These are phyloP conservation scores for Lycaena phlaeas DNA, from an alignment of 2,888 invertebrate species.

Conservation along the genomic window DNA sequence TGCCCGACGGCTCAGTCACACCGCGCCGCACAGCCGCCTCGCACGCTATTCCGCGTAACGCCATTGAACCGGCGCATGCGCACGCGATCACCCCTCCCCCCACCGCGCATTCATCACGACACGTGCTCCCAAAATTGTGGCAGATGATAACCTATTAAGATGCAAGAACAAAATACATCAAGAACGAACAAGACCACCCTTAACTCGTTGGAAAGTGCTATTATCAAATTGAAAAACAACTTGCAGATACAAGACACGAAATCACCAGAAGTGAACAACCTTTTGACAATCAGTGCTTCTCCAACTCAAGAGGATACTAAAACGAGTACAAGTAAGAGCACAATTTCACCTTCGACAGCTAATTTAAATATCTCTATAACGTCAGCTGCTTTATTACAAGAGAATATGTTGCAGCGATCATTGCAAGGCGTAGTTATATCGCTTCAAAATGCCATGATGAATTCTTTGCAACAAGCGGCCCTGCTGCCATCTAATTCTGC, in stretches of 20 bases:
- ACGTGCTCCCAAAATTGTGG: conserved; percentile 37
- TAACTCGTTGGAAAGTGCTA: conserved; percentile 67
- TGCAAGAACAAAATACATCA: conserved; percentile 68
- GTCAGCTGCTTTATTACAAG: conserved; percentile 75
- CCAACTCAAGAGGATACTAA: conserved; percentile 47
- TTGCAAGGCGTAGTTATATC: conserved; percentile 85
- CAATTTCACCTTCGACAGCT: conserved; percentile 46
- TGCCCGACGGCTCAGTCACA: conserved; percentile 67
- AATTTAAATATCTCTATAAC: conserved; percentile 68
- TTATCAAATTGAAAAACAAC: conserved; percentile 68
- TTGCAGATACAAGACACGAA: conserved; percentile 66
- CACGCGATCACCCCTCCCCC: conserved; percentile 52
- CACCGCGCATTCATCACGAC: conserved; percentile 42
- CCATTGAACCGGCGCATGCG: conserved; percentile 45
- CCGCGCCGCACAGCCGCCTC: conserved; percentile 61
- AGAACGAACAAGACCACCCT: conserved; percentile 58
- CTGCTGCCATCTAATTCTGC: conserved; percentile 86
- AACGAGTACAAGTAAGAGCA: conserved; percentile 53
- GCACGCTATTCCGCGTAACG: conserved; percentile 52
- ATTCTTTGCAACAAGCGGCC: conserved; percentile 87
- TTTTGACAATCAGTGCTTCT: conserved; percentile 46
- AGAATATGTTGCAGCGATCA: conserved; percentile 81
- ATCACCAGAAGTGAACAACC: conserved; percentile 49
- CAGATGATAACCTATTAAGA: conserved; percentile 26
- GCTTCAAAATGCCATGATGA: conserved; percentile 88